Conservation (phyloP, 2,797 vertebrate species). For the Tauraco hartlaubi region DNA sequence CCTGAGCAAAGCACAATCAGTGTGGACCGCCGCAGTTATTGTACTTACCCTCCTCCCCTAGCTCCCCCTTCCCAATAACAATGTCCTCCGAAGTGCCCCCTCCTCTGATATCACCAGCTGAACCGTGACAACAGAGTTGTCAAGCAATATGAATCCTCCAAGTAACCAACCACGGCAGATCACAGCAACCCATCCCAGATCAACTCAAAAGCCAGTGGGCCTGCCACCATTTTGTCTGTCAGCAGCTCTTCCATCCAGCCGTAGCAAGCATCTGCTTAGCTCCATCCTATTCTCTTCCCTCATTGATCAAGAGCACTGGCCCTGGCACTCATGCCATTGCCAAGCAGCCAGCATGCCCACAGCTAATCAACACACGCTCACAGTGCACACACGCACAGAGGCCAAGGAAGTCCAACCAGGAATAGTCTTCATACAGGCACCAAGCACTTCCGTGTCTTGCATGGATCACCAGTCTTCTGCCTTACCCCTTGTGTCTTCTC, state of each 20-base stretch:
- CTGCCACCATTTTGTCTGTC: background rate
- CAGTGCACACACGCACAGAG: background rate
- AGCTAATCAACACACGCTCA: background rate
- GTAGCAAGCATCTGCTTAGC: background rate
- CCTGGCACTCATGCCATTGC: background rate
- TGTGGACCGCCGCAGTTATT: background rate
- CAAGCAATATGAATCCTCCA: constrained; percentile 16
- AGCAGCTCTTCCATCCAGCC: background rate
- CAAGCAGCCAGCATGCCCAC: background rate
- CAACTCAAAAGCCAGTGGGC: background rate
- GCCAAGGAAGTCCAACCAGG: background rate
- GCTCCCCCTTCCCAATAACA: background rate
- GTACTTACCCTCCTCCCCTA: background rate
- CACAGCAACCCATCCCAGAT: background rate
- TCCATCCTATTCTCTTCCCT: background rate
- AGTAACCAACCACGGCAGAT: background rate
- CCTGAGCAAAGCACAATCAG: background rate
- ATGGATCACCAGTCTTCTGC: background rate
- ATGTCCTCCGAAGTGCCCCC: background rate
- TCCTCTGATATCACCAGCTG: background rate
- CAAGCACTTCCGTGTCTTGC: background rate
- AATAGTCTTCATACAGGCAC: background rate
- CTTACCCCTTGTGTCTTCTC: background rate
- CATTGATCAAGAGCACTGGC: background rate
- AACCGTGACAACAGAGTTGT: background rate